phyloP scores from a whole-genome alignment of 2,797 vertebrate species.

The Amblyopsis hoosieri region DNA sequence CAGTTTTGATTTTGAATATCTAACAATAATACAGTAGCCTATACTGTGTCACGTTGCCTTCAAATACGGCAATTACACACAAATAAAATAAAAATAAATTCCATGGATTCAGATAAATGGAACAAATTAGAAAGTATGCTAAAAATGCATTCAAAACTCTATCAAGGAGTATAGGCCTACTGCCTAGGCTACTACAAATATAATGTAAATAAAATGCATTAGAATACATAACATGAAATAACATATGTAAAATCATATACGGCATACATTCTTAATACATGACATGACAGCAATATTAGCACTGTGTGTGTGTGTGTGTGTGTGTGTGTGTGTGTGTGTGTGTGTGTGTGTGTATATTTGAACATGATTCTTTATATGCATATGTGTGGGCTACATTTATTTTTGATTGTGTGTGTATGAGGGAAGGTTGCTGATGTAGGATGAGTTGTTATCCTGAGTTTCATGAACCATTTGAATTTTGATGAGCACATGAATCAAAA shows the following conservation, averaged over 20 bases:
- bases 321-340: background rate
- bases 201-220: background rate
- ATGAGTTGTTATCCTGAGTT: too few relatives aligned
- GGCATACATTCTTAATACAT: too few relatives aligned
- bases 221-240: background rate
- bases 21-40: too few relatives aligned
- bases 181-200: too few relatives aligned
- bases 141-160: background rate
- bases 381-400: background rate
- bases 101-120: slow-evolving; percentile 1
- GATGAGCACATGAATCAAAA: too few relatives aligned
- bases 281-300: too few relatives aligned
- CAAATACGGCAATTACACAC: background rate
- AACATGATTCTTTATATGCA: background rate
- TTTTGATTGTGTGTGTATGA: background rate
- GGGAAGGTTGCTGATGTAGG: too few relatives aligned
- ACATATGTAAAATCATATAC: background rate
- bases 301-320: background rate
- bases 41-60: background rate
- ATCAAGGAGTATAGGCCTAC: background rate
- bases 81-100: too few relatives aligned
- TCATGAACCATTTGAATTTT: too few relatives aligned
- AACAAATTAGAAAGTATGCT: background rate
- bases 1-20: background rate
- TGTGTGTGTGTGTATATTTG: background rate